phyloP scores from a whole-genome alignment of 2,888 invertebrate genomes.

The Meliscaeva auricollis region DNA sequence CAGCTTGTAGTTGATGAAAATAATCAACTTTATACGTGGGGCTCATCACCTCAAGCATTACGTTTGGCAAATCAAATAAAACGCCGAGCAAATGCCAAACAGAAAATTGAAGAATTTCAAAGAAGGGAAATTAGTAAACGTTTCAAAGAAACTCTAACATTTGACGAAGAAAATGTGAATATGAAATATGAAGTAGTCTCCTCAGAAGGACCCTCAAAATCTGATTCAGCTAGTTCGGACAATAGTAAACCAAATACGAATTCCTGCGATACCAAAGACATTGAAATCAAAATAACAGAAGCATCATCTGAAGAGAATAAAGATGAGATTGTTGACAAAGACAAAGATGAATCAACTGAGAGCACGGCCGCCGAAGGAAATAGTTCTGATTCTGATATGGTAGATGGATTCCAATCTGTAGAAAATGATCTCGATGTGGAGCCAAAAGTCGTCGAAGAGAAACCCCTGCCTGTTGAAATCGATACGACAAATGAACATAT shows the following conservation, averaged over 20 bases:
- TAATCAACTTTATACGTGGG: constrained; percentile 90
- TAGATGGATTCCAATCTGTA: constrained; percentile 34
- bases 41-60: constrained; percentile 90
- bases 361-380: constrained; percentile 7
- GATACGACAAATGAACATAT: constrained; percentile 85
- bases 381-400: constrained; percentile 1
- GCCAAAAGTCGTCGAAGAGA: constrained; percentile 28
- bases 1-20: constrained; percentile 88
- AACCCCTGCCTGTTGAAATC: constrained; percentile 73
- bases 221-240: constrained; percentile 15
- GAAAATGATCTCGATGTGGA: constrained; percentile 26
- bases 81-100: constrained; percentile 85
- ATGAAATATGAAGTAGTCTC: constrained; percentile 41
- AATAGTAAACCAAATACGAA: constrained; percentile 48
- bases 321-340: constrained; percentile 17
- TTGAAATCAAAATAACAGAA: constrained; percentile 40
- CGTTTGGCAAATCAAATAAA: constrained; percentile 88
- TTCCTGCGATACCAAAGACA: constrained; percentile 63
- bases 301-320: background rate
- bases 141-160: constrained; percentile 80
- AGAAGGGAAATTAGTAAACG: constrained; percentile 83
- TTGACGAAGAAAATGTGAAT: constrained; percentile 46
- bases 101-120: constrained; percentile 84
- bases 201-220: constrained; percentile 4
- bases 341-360: constrained; percentile 1